Evolutionary conservation across 2,797 vertebrate genomes (phyloP).

Genomic region (Pogoniulus pusillus): DNA sequence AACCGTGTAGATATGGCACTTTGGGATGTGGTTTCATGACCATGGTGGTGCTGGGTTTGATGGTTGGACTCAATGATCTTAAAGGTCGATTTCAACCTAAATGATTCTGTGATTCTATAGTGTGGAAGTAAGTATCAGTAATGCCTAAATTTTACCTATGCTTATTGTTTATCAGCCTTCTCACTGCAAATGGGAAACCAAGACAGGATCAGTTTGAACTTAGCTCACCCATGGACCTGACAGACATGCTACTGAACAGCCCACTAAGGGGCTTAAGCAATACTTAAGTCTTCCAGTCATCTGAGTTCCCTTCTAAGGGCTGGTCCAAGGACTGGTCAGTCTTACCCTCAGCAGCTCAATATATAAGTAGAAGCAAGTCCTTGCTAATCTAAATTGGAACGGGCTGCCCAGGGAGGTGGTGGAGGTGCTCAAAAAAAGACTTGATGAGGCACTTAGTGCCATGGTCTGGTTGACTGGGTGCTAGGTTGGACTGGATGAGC

Average conservation of each 20-base stretch:
- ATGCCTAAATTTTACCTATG: neutral
- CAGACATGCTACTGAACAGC: neutral
- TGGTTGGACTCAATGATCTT: too few species aligned
- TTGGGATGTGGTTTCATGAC: too few species aligned
- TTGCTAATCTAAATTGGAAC: neutral
- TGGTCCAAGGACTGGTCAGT: neutral
- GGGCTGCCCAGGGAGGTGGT: too few species aligned
- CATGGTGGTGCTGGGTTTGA: too few species aligned
- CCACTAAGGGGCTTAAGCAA: neutral
- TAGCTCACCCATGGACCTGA: neutral
- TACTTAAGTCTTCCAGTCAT: neutral
- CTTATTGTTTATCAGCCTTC: neutral
- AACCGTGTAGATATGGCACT: too few species aligned
- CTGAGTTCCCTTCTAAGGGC: neutral
- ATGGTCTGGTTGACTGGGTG: too few species aligned
- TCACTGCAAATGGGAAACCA: neutral
- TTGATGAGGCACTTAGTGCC: too few species aligned
- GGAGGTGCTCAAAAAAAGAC: too few species aligned
- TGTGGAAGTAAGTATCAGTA: neutral
- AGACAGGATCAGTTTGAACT: neutral
- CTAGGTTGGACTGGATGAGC: too few species aligned
- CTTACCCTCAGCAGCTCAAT: neutral
- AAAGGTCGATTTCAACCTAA: too few species aligned
- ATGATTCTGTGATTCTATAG: neutral
- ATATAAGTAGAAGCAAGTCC: neutral